phyloP scores from a whole-genome alignment of 2,113 vertebrate genomes.

The Phocoena phocoena region DNA sequence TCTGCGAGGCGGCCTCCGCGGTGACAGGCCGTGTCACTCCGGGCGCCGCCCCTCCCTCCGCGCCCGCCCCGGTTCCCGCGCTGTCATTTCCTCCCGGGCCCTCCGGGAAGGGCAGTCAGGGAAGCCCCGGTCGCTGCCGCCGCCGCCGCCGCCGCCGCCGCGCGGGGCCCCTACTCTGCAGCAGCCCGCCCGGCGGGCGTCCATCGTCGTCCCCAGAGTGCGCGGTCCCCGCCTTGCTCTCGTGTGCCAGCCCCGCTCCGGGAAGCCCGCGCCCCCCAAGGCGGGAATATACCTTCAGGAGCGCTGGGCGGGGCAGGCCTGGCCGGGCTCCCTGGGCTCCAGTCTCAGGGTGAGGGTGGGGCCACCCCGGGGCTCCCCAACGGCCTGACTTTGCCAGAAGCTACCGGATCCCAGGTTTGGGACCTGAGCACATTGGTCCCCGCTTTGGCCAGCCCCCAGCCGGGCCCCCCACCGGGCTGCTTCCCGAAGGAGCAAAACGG shows the following conservation, averaged over 20 bases:
- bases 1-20: slow-evolving; percentile 25
- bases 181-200: not conserved
- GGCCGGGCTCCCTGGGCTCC: not conserved
- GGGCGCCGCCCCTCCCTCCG: slow-evolving; percentile 66
- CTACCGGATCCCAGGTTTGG: not conserved
- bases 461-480: not conserved
- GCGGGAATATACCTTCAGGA: slow-evolving; percentile 38
- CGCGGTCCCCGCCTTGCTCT: not conserved
- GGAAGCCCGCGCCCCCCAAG: slow-evolving; percentile 43
- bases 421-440: not conserved
- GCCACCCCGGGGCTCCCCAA: slow-evolving; percentile 52
- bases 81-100: slow-evolving; percentile 72
- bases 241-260: not conserved
- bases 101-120: slow-evolving; percentile 57
- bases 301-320: not conserved
- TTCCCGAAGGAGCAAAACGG: not conserved
- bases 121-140: slow-evolving; percentile 57
- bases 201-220: not conserved
- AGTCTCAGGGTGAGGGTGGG: not conserved
- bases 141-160: not conserved
- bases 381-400: slow-evolving; percentile 46
- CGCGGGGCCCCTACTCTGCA: slow-evolving; percentile 7
- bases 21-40: slow-evolving; percentile 73
- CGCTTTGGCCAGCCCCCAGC: not conserved
- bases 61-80: slow-evolving; percentile 39